phyloP scores from a whole-genome alignment of 2,888 invertebrate genomes.

The Dioctria linearis region DNA sequence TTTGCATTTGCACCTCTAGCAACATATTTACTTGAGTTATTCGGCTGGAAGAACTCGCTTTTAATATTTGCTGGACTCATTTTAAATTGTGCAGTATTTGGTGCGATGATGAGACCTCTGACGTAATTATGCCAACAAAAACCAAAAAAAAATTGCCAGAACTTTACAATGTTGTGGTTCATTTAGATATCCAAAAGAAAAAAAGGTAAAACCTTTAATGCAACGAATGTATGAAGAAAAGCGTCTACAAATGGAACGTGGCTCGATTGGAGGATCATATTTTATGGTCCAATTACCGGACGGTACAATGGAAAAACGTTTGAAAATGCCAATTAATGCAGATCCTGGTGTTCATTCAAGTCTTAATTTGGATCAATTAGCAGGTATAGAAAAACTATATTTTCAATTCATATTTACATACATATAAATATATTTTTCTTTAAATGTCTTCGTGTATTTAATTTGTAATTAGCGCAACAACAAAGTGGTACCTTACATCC shows the following conservation, averaged over 20 bases:
- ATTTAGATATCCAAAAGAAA: slow-evolving; percentile 69
- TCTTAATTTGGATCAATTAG: slow-evolving; percentile 87
- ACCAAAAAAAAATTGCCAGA: neutral
- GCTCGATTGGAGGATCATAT: slow-evolving; percentile 89
- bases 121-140: slow-evolving; percentile 60
- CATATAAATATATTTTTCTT: neutral
- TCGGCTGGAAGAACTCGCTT: slow-evolving; percentile 92
- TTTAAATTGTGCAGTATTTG: slow-evolving; percentile 91
- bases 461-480: slow-evolving; percentile 57
- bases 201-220: slow-evolving; percentile 80
- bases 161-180: slow-evolving; percentile 5
- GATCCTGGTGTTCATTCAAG: slow-evolving; percentile 96
- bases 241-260: slow-evolving; percentile 90
- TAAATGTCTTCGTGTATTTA: neutral
- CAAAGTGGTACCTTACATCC: slow-evolving; percentile 86
- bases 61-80: slow-evolving; percentile 93
- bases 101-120: slow-evolving; percentile 72
- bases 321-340: slow-evolving; percentile 92
- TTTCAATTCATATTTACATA: neutral
- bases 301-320: slow-evolving; percentile 89
- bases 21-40: slow-evolving; percentile 81
- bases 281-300: slow-evolving; percentile 91
- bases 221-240: slow-evolving; percentile 96
- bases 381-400: slow-evolving; percentile 72
- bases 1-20: slow-evolving; percentile 96